These are phyloP conservation scores for Neodontobutis hainanensis DNA, from an alignment of 2,113 vertebrate genomes.

Conservation along the genomic window DNA sequence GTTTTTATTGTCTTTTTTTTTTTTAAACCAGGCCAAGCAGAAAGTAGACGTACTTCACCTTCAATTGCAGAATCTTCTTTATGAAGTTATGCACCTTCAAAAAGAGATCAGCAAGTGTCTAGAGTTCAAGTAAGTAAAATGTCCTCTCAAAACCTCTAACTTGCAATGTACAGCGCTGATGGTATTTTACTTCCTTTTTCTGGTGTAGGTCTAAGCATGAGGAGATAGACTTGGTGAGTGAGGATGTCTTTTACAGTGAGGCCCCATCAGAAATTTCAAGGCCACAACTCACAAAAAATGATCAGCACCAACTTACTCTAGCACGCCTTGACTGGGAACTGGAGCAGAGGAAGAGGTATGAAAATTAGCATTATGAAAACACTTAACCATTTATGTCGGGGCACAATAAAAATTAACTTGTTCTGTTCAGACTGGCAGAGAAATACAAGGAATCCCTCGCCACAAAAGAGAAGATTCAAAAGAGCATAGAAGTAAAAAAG, in stretches of 20 bases:
- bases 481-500: slow-evolving; percentile 96
- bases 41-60: slow-evolving; percentile 94
- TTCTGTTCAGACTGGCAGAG: slow-evolving; percentile 86
- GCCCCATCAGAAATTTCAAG: slow-evolving; percentile 91
- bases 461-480: slow-evolving; percentile 94
- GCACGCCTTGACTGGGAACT: slow-evolving; percentile 98
- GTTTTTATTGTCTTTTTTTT: slow-evolving; percentile 2
- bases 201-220: slow-evolving; percentile 92
- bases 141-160: background rate
- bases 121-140: slow-evolving; percentile 92
- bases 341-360: slow-evolving; percentile 95
- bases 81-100: slow-evolving; percentile 98
- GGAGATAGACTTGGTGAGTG: slow-evolving; percentile 92
- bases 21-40: slow-evolving; percentile 87
- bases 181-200: background rate
- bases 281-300: slow-evolving; percentile 83
- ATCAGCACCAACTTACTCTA: slow-evolving; percentile 94
- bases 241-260: slow-evolving; percentile 91
- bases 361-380: background rate
- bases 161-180: background rate
- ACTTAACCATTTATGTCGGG: background rate
- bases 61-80: slow-evolving; percentile 96
- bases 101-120: slow-evolving; percentile 98
- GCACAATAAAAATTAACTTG: background rate
- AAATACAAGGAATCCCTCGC: slow-evolving; percentile 90